Conservation (phyloP, 2,113 vertebrate species). For the Antennarius striatus region DNA sequence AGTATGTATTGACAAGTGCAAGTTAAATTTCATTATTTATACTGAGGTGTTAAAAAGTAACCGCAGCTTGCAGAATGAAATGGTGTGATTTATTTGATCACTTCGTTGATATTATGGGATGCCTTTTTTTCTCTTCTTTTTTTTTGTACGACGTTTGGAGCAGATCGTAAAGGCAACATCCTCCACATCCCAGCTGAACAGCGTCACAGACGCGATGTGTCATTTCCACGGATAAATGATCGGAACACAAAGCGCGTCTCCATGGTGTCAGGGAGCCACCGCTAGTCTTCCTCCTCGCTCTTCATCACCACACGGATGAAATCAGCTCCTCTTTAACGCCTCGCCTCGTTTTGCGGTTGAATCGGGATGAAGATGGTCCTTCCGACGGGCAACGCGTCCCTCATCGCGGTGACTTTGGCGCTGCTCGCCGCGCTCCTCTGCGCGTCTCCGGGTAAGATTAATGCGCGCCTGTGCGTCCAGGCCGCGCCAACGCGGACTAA, state of each 20-base stretch:
- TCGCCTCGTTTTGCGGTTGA: too few relatives aligned
- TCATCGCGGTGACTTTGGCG: slow-evolving; percentile 60
- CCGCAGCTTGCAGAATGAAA: too few relatives aligned
- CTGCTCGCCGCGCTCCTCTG: slow-evolving; percentile 61
- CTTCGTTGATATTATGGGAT: background rate
- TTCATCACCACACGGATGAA: too few relatives aligned
- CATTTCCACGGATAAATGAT: slow-evolving; percentile 43
- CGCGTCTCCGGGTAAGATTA: slow-evolving; percentile 66
- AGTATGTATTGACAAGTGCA: too few relatives aligned
- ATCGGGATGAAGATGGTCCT: too few relatives aligned
- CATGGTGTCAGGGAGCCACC: too few relatives aligned
- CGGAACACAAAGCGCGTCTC: background rate
- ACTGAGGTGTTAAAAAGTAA: too few relatives aligned
- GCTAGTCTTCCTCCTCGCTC: too few relatives aligned
- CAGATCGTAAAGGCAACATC: slow-evolving; percentile 13
- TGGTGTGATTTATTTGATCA: background rate
- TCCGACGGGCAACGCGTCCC: slow-evolving; percentile 60
- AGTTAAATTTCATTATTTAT: too few relatives aligned
- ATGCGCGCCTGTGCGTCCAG: slow-evolving; percentile 2
- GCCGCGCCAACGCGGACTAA: slow-evolving; percentile 36
- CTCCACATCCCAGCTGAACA: slow-evolving; percentile 48
- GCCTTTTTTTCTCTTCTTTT: too few relatives aligned
- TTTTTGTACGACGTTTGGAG: slow-evolving; percentile 2
- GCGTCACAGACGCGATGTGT: slow-evolving; percentile 57
- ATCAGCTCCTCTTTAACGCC: background rate